Base-by-base conservation (phyloP, 2,888 invertebrate genomes). In the Drosophila acutilabella region DNA sequence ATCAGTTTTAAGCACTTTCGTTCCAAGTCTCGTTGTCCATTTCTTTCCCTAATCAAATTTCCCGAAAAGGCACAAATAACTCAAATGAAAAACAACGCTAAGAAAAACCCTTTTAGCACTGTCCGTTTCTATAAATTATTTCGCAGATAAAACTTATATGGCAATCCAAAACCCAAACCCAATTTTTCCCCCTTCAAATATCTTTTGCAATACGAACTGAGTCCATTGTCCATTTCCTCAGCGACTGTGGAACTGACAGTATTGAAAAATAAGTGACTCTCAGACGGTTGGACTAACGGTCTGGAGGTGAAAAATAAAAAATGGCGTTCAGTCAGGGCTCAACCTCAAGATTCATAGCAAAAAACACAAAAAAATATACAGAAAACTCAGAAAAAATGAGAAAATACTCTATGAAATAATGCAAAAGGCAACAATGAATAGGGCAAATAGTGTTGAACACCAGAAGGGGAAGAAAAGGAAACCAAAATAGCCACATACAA, bases 271-370 rank as follows among this genome's bases (percentile, higher is more conserved):
- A 78, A 74, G 64, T 57, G 56, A 48, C 59, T 40, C 18, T 40
- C n/a, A n/a, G 36, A 33, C 42, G 7, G 23, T 41, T 33, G 53
- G 26, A 38, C 26, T 41, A 42, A 36, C 18, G 51, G 50, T 18
- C 52, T 38, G 52, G 42, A 72, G 58, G 64, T 71, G 41, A 57
- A 70, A 81, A 78, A 75, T 81, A 81, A 84, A 81, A 81, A 81
- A 81, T 81, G 73, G 75, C 75, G 79, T 40, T 64, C 71, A 73
- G 73, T 66, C 59, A 67, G 65, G 68, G 76, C 81, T 76, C 81
- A 84, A 84, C 75, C 81, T 76, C 71, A 79, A 82, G 85, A 82
- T 82, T 79, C 81, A 77, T 85, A 81, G 81, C 74, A 74, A 69
- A 66, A 64, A 73, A 58, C 45, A 65, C 30, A 59, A 64, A 57